Percentiles rank a stretch among this genome's conserved stretches.
Evolutionary conservation across 1,140 invertebrate species (phyloP).

Genomic region (Drosophila nebulosa): DNA sequence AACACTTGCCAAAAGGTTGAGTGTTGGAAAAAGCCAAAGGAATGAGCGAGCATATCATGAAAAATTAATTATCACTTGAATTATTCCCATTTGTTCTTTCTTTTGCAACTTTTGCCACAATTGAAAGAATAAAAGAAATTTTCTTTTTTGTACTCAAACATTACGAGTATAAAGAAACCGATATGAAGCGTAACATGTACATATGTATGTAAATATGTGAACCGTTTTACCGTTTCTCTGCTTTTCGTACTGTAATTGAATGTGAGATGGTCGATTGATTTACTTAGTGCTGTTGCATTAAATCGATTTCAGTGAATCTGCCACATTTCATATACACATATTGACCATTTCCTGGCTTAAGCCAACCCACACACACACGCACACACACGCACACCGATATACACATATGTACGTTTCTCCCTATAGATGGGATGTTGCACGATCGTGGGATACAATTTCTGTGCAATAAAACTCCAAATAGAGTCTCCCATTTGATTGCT

Average conservation of each 20-base stretch:
- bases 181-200: no score
- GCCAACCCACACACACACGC: constrained; percentile 23
- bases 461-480: constrained; percentile 1
- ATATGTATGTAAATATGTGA: no score
- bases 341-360: not conserved
- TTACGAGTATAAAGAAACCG: no score
- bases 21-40: no score
- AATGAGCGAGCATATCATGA: no score
- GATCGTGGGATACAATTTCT: constrained; percentile 1
- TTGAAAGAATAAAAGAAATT: no score
- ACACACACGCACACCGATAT: constrained; percentile 41
- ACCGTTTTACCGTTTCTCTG: no score
- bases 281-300: not conserved
- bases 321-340: not conserved
- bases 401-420: constrained; percentile 11
- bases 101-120: not conserved
- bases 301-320: not conserved
- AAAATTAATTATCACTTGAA: no score
- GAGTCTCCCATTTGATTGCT: constrained; percentile 1
- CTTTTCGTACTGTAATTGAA: not conserved
- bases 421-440: not conserved
- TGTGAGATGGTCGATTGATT: not conserved
- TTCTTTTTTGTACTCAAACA: no score
- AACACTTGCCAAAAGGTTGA: no score
- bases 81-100: no score